These are phyloP conservation scores for Tinea trinotella DNA, from an alignment of 2,888 invertebrate species.

Conservation along the genomic window DNA sequence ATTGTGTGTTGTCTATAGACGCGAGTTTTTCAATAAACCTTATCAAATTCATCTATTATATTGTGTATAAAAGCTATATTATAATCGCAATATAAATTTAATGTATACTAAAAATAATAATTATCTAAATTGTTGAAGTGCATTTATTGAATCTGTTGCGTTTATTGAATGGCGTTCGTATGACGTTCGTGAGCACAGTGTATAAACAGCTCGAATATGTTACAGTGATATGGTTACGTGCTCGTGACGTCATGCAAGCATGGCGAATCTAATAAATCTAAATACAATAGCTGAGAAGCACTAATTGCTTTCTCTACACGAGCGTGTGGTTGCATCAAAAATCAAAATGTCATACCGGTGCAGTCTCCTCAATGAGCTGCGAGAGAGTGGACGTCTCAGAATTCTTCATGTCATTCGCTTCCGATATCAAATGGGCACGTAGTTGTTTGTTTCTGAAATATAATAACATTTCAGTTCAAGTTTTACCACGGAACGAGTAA, in stretches of 20 bases:
- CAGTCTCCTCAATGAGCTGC: conserved; percentile 68
- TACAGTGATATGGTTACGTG: conserved; percentile 25
- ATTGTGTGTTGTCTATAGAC: no score
- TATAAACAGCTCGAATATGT: not conserved
- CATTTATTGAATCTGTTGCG: no score
- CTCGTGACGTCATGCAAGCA: conserved; percentile 36
- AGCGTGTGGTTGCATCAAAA: not conserved
- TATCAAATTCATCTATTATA: no score
- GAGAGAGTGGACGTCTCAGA: conserved; percentile 65
- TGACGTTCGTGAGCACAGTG: not conserved
- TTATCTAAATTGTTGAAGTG: no score
- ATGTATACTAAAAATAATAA: no score
- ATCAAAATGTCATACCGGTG: conserved; percentile 42
- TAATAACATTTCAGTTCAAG: not conserved
- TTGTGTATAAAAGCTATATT: no score
- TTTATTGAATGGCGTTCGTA: not conserved
- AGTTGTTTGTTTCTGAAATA: conserved; percentile 79
- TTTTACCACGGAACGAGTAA: not conserved
- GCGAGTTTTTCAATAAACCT: no score
- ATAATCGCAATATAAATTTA: no score
- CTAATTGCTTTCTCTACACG: conserved; percentile 1
- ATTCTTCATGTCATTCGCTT: conserved; percentile 74
- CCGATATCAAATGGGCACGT: conserved; percentile 80
- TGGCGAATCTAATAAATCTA: conserved; percentile 28
- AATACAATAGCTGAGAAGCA: conserved; percentile 27